Evolutionary conservation across 2,113 vertebrate genomes (phyloP).

Genomic region (Pseudorhombus dupliciocellatus): DNA sequence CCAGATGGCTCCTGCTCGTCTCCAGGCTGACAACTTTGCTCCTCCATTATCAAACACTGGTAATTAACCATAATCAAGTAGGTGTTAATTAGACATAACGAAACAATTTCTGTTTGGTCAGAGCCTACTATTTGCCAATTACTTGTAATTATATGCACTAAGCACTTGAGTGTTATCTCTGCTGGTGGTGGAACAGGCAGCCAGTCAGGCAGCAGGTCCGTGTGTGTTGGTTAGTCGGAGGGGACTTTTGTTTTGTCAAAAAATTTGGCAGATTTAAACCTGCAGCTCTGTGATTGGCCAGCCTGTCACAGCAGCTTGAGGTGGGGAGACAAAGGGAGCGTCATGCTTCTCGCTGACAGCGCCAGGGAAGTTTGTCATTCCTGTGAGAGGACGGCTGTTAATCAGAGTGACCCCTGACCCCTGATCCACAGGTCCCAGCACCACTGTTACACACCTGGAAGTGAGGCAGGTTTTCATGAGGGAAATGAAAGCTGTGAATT

Average conservation of each 20-base stretch:
- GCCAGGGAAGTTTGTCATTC: conserved; percentile 77
- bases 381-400: conserved; percentile 81
- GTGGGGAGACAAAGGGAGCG: conserved; percentile 82
- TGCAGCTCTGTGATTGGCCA: conserved; percentile 89
- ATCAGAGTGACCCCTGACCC: conserved; percentile 82
- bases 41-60: conserved; percentile 92
- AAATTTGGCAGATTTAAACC: conserved; percentile 90
- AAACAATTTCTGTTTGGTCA: conserved; percentile 94
- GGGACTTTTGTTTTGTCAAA: conserved; percentile 89
- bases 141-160: conserved; percentile 93
- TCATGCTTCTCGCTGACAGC: conserved; percentile 81
- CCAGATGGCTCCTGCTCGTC: conserved; percentile 89
- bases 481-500: conserved; percentile 78
- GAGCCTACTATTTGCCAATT: conserved; percentile 95
- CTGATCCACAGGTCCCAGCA: conserved; percentile 47
- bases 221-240: conserved; percentile 85
- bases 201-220: conserved; percentile 65
- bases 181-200: conserved; percentile 46
- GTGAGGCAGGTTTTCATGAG: conserved; percentile 50
- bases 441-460: conserved; percentile 72
- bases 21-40: conserved; percentile 94
- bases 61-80: conserved; percentile 99
- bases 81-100: conserved; percentile 99
- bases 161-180: conserved; percentile 78
- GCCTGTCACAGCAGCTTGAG: conserved; percentile 84